phyloP scores from a whole-genome alignment of 2,113 vertebrate species.

The Laterallus jamaicensis region DNA sequence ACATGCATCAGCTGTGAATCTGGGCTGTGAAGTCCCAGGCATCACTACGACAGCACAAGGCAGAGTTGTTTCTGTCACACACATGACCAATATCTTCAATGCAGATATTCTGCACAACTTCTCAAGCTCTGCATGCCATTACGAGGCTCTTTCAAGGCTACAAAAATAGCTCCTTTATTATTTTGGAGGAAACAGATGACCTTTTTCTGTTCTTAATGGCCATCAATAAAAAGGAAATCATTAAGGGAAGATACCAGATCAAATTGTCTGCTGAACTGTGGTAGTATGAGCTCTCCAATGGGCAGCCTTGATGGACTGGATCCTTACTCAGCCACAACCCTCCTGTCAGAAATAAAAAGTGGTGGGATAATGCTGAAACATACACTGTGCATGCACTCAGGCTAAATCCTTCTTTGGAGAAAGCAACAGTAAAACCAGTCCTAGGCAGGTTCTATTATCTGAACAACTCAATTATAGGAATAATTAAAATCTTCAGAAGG shows the following conservation, averaged over 20 bases:
- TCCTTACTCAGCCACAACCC: not conserved
- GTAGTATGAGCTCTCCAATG: not conserved
- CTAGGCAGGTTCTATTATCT: not conserved
- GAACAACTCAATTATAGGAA: not conserved
- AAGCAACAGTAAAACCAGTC: not conserved
- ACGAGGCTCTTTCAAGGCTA: not conserved
- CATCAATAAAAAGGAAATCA: not conserved
- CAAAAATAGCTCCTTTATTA: not conserved
- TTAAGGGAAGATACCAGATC: not conserved
- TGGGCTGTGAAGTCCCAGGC: not conserved
- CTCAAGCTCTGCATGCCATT: not conserved
- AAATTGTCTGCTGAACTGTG: not conserved
- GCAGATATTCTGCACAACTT: not conserved
- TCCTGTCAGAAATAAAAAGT: not conserved
- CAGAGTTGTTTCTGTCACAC: not conserved
- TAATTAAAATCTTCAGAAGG: not conserved
- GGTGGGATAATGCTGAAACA: not conserved
- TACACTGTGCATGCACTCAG: accelerated
- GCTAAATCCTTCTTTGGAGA: not conserved
- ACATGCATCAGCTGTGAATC: accelerated
- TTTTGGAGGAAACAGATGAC: not conserved
- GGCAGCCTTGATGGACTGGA: not conserved
- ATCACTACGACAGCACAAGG: not conserved
- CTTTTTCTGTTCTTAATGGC: not conserved
- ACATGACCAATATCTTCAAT: not conserved